Conservation (phyloP, 2,113 vertebrate genomes). For the Todiramphus chloris region DNA sequence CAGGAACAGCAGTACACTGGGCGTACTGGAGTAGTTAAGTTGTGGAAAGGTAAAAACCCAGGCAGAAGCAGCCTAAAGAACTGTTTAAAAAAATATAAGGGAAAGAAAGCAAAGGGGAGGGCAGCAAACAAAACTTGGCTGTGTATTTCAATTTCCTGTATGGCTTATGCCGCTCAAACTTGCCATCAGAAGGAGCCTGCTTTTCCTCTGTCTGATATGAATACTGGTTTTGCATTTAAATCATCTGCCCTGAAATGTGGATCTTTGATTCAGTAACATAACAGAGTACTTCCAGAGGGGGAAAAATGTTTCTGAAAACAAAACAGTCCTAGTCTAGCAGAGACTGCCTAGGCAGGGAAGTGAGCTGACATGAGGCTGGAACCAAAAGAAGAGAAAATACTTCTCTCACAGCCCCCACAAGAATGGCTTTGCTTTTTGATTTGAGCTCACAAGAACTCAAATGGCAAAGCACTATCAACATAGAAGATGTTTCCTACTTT, state of each 20-base stretch:
- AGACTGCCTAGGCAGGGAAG: background rate
- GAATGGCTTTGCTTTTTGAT: background rate
- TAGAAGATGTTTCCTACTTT: background rate
- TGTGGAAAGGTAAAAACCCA: background rate
- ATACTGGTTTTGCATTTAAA: conserved; percentile 34
- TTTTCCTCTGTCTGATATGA: background rate
- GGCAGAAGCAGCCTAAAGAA: background rate
- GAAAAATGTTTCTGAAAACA: conserved; percentile 41
- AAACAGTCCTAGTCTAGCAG: background rate
- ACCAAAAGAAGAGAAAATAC: background rate
- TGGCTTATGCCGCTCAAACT: background rate
- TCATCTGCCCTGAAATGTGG: background rate
- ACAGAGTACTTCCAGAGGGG: conserved; percentile 36
- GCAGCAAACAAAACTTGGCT: background rate
- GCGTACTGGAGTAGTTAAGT: fast-evolving
- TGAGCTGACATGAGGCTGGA: background rate
- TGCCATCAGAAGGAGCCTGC: background rate
- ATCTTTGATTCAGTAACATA: conserved; percentile 44
- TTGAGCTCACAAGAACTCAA: background rate
- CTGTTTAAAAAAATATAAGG: background rate
- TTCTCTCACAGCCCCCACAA: background rate
- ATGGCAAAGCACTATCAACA: background rate
- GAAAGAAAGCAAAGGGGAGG: fast-evolving
- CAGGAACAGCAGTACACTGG: fast-evolving
- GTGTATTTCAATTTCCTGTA: background rate